Conservation (phyloP, 2,113 vertebrate genomes). For the Tychaedon coryphoeus region DNA sequence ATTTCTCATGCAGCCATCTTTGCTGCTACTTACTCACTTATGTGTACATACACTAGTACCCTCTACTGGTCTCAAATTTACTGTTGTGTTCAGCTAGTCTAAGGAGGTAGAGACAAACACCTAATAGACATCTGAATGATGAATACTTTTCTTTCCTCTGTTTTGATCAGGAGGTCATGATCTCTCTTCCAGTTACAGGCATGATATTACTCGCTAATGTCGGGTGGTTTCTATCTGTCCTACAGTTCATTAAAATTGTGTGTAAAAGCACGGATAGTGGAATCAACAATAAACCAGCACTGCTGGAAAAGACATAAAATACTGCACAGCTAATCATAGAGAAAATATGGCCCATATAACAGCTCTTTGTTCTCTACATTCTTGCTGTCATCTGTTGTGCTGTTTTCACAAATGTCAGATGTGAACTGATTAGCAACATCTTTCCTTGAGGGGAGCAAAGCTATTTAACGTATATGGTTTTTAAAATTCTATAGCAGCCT, state of each 20-base stretch:
- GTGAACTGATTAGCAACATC: slow-evolving; percentile 24
- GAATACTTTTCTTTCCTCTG: background rate
- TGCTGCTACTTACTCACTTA: background rate
- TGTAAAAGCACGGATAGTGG: background rate
- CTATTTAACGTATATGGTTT: background rate
- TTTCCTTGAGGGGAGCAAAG: background rate
- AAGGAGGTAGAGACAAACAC: background rate
- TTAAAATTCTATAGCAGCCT: background rate
- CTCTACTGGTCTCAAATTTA: slow-evolving; percentile 38
- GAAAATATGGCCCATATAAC: slow-evolving; percentile 17
- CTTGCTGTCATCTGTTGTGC: slow-evolving; percentile 17
- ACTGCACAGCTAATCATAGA: background rate
- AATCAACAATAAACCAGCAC: slow-evolving; percentile 9
- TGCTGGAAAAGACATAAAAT: slow-evolving; percentile 38
- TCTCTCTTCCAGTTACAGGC: background rate
- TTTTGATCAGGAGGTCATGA: background rate
- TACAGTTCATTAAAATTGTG: slow-evolving; percentile 28
- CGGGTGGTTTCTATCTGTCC: background rate
- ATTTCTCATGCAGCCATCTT: slow-evolving; percentile 24
- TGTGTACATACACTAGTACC: background rate
- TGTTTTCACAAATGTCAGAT: slow-evolving; percentile 18
- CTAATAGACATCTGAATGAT: background rate
- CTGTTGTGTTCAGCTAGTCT: background rate
- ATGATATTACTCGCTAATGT: background rate
- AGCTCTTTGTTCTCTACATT: slow-evolving; percentile 25